phyloP scores from a whole-genome alignment of 2,888 invertebrate species.

The Lithophane socia region DNA sequence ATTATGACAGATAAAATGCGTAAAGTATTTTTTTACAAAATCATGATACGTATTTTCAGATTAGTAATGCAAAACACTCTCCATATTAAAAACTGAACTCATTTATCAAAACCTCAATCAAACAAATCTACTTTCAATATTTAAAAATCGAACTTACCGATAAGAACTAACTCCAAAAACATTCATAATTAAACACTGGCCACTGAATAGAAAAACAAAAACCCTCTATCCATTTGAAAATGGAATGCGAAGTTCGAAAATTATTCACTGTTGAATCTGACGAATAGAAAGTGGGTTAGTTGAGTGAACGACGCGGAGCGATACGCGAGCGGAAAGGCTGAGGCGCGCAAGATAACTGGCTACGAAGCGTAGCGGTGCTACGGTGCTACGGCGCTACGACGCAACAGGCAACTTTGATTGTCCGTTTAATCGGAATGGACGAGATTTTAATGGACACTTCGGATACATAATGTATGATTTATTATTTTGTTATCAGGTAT shows the following conservation, averaged over 20 bases:
- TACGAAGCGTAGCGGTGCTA: conserved; percentile 78
- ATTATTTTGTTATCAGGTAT: not conserved
- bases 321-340: conserved; percentile 83
- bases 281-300: conserved; percentile 77
- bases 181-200: conserved; percentile 72
- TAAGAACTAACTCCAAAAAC: conserved; percentile 65
- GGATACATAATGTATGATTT: conserved; percentile 18
- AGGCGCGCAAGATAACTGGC: conserved; percentile 84
- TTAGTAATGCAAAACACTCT: conserved; percentile 26
- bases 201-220: conserved; percentile 65
- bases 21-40: not conserved
- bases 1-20: not conserved
- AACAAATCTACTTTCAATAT: conserved; percentile 37
- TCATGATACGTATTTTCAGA: not conserved
- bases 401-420: conserved; percentile 82
- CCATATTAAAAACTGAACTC: conserved; percentile 5
- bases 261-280: conserved; percentile 66
- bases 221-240: conserved; percentile 70
- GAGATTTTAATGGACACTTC: conserved; percentile 54
- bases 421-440: conserved; percentile 37
- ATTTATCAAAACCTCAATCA: conserved; percentile 15
- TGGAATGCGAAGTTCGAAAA: conserved; percentile 62
- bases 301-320: conserved; percentile 71
- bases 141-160: conserved; percentile 70
- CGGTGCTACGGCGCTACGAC: conserved; percentile 77